Evolutionary conservation across 2,113 vertebrate species (phyloP).

Genomic region (western clawed frog (Xenopus tropicalis)): UCB_Xtro_10.0 CM004443.2:30123001-30123500

Average conservation of each 20-base stretch:
- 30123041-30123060: conserved; percentile 96
- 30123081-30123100: conserved; percentile 84
- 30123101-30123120: conserved; percentile 90
- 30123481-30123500: neutral
- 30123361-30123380: conserved; percentile 87
- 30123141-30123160: neutral
- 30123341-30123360: conserved; percentile 81
- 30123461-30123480: conserved; percentile 78
- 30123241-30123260: too few species aligned
- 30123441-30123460: conserved; percentile 90
- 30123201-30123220: too few species aligned
- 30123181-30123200: neutral
- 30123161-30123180: neutral
- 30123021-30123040: conserved; percentile 97
- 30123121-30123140: conserved; percentile 72
- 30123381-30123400: conserved; percentile 76
- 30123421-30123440: conserved; percentile 82
- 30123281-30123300: conserved; percentile 89
- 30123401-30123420: conserved; percentile 73
- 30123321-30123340: conserved; percentile 92
- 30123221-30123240: too few species aligned
- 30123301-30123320: conserved; percentile 89
- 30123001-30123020: conserved; percentile 98
- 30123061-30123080: conserved; percentile 86
- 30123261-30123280: conserved; percentile 95